Base-by-base conservation (phyloP, 2,888 invertebrate genomes). In the Lasioglossum zephyrum region DNA sequence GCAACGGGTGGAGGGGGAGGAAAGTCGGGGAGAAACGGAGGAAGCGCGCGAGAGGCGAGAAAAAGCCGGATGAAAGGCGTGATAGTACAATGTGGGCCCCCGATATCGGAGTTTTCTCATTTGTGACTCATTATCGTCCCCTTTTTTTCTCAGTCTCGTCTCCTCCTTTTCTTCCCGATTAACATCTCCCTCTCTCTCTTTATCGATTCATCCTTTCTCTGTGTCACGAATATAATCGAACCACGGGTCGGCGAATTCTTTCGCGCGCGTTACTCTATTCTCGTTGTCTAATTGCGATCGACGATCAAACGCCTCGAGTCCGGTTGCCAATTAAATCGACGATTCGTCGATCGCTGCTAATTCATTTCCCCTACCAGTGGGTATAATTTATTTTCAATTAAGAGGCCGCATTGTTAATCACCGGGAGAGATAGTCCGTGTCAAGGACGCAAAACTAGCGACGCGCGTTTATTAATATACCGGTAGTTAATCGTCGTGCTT, bases 61-160 rank as follows among this genome's bases (percentile, higher is more conserved):
- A 73, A 26, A 22, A 47, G 26, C 13, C 26, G 53, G 74, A 70
- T 74, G 44, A 80, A 85, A 74, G 80, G 69, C 49, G 72, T 31
- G 77, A 41, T 47, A 49, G 77, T 44, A 81, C 81, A 83, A 87
- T 79, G 60, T 53, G 81, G 85, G 79, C 60, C 60, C 77, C 22
- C 77, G 75, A 80, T 90, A 90, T 91, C 83, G 85, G 77, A 72
- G 77, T 88, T 87, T 88, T 84, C 89, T 83, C 81, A 66, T 85
- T 80, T 84, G 84, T 73, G 85, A 86, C 90, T 92, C 89, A 92
- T 91, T 91, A 89, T 76, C 76, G 77, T 88, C 73, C 85, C 77
- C n/a, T 73, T 66, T 76, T 81, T 84, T 82, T 73, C 47, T 16
- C 22, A 39, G 22, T 36, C 22, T 18, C 22, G 26, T 3, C 47